These are phyloP conservation scores for Campylomormyrus numenius DNA, from an alignment of 2,113 vertebrate species.

Conservation along the genomic window DNA sequence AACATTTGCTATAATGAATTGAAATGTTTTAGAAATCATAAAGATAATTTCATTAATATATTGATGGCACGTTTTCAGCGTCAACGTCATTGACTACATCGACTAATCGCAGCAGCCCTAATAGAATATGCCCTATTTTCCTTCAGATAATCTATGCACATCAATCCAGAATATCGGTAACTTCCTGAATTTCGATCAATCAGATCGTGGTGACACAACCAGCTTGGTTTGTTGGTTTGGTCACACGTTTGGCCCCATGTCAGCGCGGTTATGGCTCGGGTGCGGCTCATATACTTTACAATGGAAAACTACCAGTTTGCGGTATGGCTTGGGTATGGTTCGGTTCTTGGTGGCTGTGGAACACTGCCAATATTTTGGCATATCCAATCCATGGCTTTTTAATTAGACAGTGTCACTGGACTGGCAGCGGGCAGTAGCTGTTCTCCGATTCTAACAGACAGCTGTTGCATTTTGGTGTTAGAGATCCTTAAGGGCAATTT, in stretches of 20 bases:
- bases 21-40: too few relatives aligned
- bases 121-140: not conserved
- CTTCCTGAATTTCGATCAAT: not conserved
- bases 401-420: not conserved
- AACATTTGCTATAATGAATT: too few relatives aligned
- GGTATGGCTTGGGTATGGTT: not conserved
- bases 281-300: not conserved
- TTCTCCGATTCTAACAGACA: not conserved
- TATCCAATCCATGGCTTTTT: not conserved
- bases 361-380: not conserved
- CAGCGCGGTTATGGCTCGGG: not conserved
- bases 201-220: not conserved
- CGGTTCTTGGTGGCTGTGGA: not conserved
- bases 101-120: too few relatives aligned
- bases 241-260: not conserved
- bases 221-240: not conserved
- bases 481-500: not conserved
- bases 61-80: not conserved
- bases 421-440: not conserved
- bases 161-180: not conserved
- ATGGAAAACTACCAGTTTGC: not conserved
- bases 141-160: not conserved
- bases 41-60: not conserved
- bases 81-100: too few relatives aligned
- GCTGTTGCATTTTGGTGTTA: not conserved